Conservation (phyloP, 2,888 invertebrate genomes). For the Eulithis prunata region DNA sequence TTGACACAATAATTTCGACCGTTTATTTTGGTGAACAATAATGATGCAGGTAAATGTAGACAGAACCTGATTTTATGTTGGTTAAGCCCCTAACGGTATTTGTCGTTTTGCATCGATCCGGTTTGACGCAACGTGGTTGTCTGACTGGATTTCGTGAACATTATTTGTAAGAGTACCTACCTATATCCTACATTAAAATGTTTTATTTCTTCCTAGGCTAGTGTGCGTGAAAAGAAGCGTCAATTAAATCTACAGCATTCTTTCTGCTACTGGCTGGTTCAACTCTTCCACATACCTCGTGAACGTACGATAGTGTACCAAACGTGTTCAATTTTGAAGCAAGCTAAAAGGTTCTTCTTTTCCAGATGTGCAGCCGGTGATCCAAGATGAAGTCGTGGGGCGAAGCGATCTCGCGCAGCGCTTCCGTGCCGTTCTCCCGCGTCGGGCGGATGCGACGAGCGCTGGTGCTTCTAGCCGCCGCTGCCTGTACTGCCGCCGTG, state of each 20-base stretch:
- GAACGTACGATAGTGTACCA: too few species aligned
- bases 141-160: neutral
- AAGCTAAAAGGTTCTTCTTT: constrained; percentile 21
- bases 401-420: constrained; percentile 72
- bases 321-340: neutral
- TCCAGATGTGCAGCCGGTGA: constrained; percentile 54
- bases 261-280: too few species aligned
- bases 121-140: constrained; percentile 7
- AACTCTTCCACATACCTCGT: too few species aligned
- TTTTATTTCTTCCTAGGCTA: neutral
- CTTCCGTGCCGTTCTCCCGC: constrained; percentile 80
- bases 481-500: constrained; percentile 82
- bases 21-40: neutral
- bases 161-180: neutral
- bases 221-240: too few species aligned
- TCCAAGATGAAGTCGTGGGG: constrained; percentile 68
- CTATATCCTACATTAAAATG: too few species aligned
- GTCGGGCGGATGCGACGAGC: constrained; percentile 83
- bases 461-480: constrained; percentile 81
- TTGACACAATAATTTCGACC: too few species aligned
- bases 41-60: neutral
- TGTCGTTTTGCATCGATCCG: constrained; percentile 13
- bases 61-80: constrained; percentile 5
- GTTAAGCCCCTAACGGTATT: constrained; percentile 5
- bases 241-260: too few species aligned